These are phyloP conservation scores for Porites divaricata DNA, from an alignment of 92 coral and sea anemone species.

Conservation along the genomic window DNA sequence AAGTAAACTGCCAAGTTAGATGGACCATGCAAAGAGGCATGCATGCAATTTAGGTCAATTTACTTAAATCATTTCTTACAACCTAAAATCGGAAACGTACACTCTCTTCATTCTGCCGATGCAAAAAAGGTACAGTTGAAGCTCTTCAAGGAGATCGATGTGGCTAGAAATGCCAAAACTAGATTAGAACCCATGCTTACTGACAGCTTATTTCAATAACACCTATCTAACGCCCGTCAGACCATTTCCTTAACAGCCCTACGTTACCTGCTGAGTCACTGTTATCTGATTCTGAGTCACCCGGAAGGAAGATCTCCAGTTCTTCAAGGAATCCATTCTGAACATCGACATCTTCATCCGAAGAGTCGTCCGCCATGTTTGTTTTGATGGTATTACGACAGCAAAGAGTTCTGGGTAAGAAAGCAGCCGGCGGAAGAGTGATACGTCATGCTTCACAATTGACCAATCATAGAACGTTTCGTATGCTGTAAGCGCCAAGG, in stretches of 20 bases:
- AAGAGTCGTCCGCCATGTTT: constrained; percentile 89
- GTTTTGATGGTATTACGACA: constrained; percentile 44
- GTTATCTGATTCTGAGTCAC: constrained; percentile 57
- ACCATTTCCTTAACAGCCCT: neutral
- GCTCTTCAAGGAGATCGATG: neutral
- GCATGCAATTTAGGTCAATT: no score
- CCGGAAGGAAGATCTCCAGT: constrained; percentile 57
- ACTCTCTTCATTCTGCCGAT: no score
- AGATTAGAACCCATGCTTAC: neutral
- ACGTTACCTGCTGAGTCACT: constrained; percentile 63
- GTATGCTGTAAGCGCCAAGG: constrained; percentile 44
- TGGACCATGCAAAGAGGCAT: no score
- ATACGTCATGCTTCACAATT: constrained; percentile 15
- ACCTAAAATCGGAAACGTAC: no score
- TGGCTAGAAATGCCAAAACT: neutral
- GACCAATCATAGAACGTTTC: constrained; percentile 84
- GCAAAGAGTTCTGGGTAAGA: constrained; percentile 37
- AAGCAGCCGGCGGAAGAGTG: neutral
- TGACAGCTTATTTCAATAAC: no score
- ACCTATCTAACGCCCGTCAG: neutral
- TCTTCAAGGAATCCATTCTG: constrained; percentile 94
- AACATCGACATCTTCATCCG: constrained; percentile 76
- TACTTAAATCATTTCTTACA: no score
- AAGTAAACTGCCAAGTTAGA: no score
- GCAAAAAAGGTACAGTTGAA: neutral